These are phyloP conservation scores for Myiopsitta monachus DNA, from an alignment of 2,113 vertebrate species.

Conservation along the genomic window DNA sequence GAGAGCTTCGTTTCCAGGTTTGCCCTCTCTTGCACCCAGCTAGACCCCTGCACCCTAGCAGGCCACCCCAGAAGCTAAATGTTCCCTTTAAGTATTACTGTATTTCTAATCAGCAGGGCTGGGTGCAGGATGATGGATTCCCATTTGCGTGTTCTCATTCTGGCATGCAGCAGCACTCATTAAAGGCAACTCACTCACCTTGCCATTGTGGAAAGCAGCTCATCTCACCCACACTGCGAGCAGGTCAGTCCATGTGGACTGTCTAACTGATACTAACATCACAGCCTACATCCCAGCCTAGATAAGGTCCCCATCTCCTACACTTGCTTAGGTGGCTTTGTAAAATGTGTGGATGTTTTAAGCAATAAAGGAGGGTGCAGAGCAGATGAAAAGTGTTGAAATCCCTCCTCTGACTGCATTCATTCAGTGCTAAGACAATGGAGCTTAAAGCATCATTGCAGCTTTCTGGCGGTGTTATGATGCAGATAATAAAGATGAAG, in stretches of 20 bases:
- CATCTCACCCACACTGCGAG: background rate
- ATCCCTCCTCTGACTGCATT: background rate
- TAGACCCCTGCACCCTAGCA: background rate
- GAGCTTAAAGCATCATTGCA: background rate
- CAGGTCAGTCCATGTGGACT: background rate
- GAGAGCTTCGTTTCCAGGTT: background rate
- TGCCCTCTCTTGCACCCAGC: background rate
- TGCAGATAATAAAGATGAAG: conserved; percentile 3
- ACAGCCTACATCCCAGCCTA: background rate
- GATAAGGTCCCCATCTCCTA: background rate
- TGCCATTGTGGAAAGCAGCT: background rate
- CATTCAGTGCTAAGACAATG: background rate
- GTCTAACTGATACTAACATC: background rate
- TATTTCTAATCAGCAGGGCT: background rate
- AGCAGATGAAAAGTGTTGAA: background rate
- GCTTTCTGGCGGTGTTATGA: background rate
- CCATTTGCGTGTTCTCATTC: background rate
- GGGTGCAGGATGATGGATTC: background rate
- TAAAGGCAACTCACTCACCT: background rate
- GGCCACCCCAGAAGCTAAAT: background rate
- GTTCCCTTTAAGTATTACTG: background rate
- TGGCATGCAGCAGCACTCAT: background rate
- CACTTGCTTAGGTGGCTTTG: background rate
- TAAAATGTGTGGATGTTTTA: background rate
- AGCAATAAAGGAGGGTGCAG: background rate